These are phyloP conservation scores for Babyrousa celebensis DNA, from an alignment of 2,797 vertebrate genomes.

Conservation along the genomic window DNA sequence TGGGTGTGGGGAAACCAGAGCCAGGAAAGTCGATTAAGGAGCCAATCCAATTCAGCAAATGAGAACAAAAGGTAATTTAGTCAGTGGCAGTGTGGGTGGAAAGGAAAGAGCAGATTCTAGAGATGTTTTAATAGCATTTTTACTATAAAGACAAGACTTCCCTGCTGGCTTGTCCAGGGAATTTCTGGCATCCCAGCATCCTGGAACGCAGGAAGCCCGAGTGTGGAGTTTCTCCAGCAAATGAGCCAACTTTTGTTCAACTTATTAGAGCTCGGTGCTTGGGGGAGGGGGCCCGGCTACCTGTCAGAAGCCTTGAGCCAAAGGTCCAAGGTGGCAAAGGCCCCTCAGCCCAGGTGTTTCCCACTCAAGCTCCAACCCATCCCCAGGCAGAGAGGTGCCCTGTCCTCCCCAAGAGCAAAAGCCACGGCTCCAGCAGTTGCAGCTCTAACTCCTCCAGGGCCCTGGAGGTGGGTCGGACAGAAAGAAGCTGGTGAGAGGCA, in stretches of 20 bases:
- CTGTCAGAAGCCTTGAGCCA: background rate
- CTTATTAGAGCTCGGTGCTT: background rate
- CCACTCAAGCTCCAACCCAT: background rate
- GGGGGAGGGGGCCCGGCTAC: background rate
- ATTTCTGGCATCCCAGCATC: slow-evolving; percentile 72
- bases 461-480: background rate
- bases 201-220: slow-evolving; percentile 78
- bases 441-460: background rate
- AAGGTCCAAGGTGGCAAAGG: background rate
- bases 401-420: background rate
- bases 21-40: slow-evolving; percentile 77
- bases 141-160: slow-evolving; percentile 79
- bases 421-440: background rate
- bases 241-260: background rate
- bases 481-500: background rate
- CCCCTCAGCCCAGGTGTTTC: background rate
- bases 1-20: slow-evolving; percentile 75
- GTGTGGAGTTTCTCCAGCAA: background rate
- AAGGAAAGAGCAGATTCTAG: slow-evolving; percentile 69
- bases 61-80: slow-evolving; percentile 82
- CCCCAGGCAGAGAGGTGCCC: background rate
- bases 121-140: slow-evolving; percentile 78
- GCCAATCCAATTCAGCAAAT: slow-evolving; percentile 56
- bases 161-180: slow-evolving; percentile 66
- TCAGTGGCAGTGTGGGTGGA: slow-evolving; percentile 63